Evolutionary conservation across 2,888 invertebrate genomes (phyloP).

Genomic region (Temnothorax rugatulus): DNA sequence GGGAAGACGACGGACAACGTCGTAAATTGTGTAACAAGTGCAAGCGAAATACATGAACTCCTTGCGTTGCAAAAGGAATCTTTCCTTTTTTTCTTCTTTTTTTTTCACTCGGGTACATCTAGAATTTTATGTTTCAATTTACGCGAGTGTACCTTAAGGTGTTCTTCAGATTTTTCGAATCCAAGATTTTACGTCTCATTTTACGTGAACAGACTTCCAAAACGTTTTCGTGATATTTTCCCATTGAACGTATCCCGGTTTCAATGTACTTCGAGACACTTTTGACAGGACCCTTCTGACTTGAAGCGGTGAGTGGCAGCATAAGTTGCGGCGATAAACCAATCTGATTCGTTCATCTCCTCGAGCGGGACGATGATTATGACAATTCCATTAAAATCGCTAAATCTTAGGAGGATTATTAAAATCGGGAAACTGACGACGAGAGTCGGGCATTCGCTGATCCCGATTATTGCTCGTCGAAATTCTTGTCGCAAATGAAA

Average conservation of each 20-base stretch:
- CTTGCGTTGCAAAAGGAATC: neutral
- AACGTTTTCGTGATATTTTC: slow-evolving; percentile 1
- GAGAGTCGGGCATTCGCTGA: neutral
- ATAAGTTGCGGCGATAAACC: slow-evolving; percentile 4
- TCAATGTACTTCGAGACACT: neutral
- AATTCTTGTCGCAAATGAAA: slow-evolving; percentile 22
- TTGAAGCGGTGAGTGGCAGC: neutral
- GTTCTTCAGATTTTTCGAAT: slow-evolving; percentile 6
- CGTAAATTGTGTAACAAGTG: slow-evolving; percentile 25
- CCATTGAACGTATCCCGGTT: slow-evolving; percentile 2
- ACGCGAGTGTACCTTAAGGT: neutral
- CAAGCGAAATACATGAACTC: neutral
- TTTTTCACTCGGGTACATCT: neutral
- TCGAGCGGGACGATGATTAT: slow-evolving; percentile 23
- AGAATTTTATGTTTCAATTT: slow-evolving; percentile 26
- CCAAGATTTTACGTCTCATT: neutral
- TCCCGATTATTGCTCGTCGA: slow-evolving; percentile 36
- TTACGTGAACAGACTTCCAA: neutral
- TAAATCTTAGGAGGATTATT: slow-evolving; percentile 42
- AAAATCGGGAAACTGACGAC: slow-evolving; percentile 20
- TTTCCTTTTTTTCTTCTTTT: neutral
- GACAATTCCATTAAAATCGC: slow-evolving; percentile 47
- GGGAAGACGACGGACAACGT: neutral
- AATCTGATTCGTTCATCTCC: neutral
- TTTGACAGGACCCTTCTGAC: neutral